A percentile compares a stretch with the other conserved stretches of the same genome.
These are phyloP conservation scores for Heteropelma amictum DNA, from an alignment of 2,888 invertebrate genomes.

Conservation along the genomic window DNA sequence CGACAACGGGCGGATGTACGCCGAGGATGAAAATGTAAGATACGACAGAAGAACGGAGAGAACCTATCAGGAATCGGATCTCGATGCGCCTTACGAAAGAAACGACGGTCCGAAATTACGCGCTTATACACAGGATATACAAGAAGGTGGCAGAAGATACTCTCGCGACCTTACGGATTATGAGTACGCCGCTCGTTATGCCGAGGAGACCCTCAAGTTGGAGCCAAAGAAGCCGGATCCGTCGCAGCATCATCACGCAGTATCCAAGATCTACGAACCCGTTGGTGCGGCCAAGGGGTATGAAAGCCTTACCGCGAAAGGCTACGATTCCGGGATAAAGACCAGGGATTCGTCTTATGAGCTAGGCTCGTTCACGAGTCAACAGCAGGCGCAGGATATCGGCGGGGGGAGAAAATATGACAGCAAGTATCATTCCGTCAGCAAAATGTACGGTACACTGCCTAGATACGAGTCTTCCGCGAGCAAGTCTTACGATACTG, in stretches of 20 bases:
- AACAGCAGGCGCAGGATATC: conserved; percentile 61
- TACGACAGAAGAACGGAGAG: conserved; percentile 70
- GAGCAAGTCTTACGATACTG: conserved; percentile 59
- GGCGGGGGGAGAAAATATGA: conserved; percentile 62
- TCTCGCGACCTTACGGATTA: conserved; percentile 74
- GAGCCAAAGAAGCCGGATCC: conserved; percentile 71
- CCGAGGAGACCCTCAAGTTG: conserved; percentile 73
- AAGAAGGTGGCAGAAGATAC: conserved; percentile 69
- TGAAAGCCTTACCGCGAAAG: conserved; percentile 60
- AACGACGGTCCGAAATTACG: conserved; percentile 67
- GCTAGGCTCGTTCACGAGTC: conserved; percentile 64
- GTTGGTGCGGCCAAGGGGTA: conserved; percentile 70
- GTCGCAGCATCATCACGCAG: conserved; percentile 62
- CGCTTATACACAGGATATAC: conserved; percentile 64
- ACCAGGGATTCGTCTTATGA: conserved; percentile 75
- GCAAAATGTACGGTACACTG: conserved; percentile 74
- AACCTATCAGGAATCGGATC: conserved; percentile 74
- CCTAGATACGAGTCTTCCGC: conserved; percentile 70
- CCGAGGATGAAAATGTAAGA: conserved; percentile 68
- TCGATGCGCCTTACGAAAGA: conserved; percentile 73
- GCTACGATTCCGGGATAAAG: conserved; percentile 75
- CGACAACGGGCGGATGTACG: conserved; percentile 72
- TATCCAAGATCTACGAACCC: conserved; percentile 69
- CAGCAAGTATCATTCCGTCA: conserved; percentile 69
- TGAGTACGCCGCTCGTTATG: conserved; percentile 73